Base-by-base conservation (phyloP, 1,140 invertebrate species). In the Pseudomyrmex gracilis region DNA sequence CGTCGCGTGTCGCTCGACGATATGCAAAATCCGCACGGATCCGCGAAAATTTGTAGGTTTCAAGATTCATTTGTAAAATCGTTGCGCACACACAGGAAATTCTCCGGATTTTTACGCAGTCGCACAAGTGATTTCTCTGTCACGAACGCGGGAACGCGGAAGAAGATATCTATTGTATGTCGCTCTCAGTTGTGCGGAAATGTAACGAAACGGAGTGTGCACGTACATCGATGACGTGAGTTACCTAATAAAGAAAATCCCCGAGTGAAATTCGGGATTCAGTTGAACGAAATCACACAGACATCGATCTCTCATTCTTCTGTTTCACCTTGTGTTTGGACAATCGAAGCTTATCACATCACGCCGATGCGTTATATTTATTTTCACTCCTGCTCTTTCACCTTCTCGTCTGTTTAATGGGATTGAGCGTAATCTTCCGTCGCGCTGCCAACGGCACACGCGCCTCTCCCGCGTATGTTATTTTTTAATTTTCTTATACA, bases 281-380 rank as follows among this genome's bases (percentile, higher is more conserved):
- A 88, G 85, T 88, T 73, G 74, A 49, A 47, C 53, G 63, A 76
- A 85, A 67, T 76, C 86, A 82, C 86, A 82, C 60, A 64, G 24
- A n/a, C 74, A 87, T 80, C 85, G 85, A 83, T 22, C 55, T 73
- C 5, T 34, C 45, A 67, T 84, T 87, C 85, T 67, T 83, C 67
- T 17, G 13, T 55, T 71, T 85, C 57, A 66, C 68, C 57, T 43
- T 51, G 55, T 87, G 45, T 66, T 61, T 73, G 85, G 68, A 34
- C 85, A 88, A 88, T 82, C 86, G 83, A 55, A 53, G 82, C 43
- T 87, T 87, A 87, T 87, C 82, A 77, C 64, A 84, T 53, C 20
- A 61, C 45, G 58, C 82, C 24, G 57, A 66, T 58, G 24, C 53
- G 2, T 24, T 24, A 34, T 34, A 34, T 34, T 34, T 34, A 47